Evolutionary conservation across 2,797 vertebrate species (phyloP).

Genomic region (Pseudochaenichthys georgianus): DNA sequence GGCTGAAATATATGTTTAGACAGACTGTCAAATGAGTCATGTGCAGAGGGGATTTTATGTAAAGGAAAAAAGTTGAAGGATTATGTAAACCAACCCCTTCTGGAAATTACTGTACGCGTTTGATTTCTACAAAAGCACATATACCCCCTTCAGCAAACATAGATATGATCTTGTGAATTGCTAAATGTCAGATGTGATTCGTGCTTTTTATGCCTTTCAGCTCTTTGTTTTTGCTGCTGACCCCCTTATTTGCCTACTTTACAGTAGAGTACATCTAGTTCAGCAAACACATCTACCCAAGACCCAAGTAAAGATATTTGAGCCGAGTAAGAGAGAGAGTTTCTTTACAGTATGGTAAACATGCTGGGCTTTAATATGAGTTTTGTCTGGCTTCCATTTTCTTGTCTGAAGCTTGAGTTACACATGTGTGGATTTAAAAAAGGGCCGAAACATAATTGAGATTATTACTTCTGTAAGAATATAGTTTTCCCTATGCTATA

Average conservation of each 20-base stretch:
- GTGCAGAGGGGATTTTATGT: neutral
- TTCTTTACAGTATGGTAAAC: conserved; percentile 37
- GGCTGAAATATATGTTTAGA: neutral
- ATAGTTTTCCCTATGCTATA: conserved; percentile 1
- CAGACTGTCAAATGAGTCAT: conserved; percentile 31
- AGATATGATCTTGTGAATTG: neutral
- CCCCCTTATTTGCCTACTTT: conserved; percentile 13
- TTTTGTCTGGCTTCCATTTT: conserved; percentile 57
- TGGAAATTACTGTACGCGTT: conserved; percentile 8
- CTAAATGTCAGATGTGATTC: conserved; percentile 16
- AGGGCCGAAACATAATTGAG: conserved; percentile 18
- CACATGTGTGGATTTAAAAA: conserved; percentile 10
- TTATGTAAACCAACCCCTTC: neutral
- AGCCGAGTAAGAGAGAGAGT: conserved; percentile 30
- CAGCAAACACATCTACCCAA: conserved; percentile 41
- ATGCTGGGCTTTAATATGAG: neutral
- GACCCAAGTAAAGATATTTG: neutral
- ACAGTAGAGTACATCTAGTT: conserved; percentile 7
- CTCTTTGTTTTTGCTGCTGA: conserved; percentile 12
- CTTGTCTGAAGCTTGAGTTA: conserved; percentile 25
- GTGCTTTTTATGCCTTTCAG: neutral
- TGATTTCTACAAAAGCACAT: conserved; percentile 9
- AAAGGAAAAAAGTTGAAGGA: neutral
- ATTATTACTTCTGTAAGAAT: conserved; percentile 33
- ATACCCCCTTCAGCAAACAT: neutral